Evolutionary conservation across 2,888 invertebrate genomes (phyloP).

Genomic region (Diarsia mendica): DNA sequence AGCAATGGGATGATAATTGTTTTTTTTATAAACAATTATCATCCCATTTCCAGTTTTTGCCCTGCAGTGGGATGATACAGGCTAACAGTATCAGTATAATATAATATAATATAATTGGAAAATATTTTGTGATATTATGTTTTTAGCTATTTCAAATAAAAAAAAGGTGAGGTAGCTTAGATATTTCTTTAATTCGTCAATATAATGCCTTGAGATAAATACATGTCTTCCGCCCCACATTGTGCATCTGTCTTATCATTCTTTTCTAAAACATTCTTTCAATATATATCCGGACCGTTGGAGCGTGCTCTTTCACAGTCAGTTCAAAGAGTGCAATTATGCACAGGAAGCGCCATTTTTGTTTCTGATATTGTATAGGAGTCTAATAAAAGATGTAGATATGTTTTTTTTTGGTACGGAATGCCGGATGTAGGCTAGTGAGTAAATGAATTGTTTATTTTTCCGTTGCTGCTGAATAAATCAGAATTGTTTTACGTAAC

Average conservation of each 20-base stretch:
- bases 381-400: too few relatives aligned
- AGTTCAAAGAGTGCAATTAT: slow-evolving; percentile 37
- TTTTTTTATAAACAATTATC: too few relatives aligned
- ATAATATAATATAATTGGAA: too few relatives aligned
- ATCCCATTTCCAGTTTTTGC: too few relatives aligned
- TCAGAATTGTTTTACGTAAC: background rate
- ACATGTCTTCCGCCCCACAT: slow-evolving; percentile 2
- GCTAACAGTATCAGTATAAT: too few relatives aligned
- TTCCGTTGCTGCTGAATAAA: background rate
- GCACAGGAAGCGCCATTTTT: slow-evolving; percentile 35
- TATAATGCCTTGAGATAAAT: background rate
- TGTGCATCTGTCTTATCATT: slow-evolving; percentile 53
- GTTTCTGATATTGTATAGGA: background rate
- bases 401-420: too few relatives aligned
- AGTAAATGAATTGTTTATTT: background rate
- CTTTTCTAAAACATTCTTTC: slow-evolving; percentile 48
- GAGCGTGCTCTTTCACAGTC: slow-evolving; percentile 53
- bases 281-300: slow-evolving; percentile 50
- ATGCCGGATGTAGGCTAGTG: background rate
- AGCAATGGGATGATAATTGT: too few relatives aligned
- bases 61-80: too few relatives aligned
- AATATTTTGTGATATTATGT: too few relatives aligned
- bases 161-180: background rate
- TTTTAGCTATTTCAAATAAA: background rate
- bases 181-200: background rate